Conservation (phyloP, 2,797 vertebrate genomes). For the Enteromius fasciolatus region DNA sequence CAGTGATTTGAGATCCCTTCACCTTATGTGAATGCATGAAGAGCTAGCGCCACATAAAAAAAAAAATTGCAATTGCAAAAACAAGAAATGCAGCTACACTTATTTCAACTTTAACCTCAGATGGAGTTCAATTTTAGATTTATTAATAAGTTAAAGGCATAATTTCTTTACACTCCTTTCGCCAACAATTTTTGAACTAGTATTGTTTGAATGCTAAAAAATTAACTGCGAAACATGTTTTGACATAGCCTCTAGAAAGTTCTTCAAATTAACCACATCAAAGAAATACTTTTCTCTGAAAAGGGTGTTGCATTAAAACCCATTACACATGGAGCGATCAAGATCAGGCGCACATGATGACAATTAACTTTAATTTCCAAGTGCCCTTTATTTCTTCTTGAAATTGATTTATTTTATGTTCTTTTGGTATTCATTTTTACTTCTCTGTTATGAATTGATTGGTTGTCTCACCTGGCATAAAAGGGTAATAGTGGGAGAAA, state of each 20-base stretch:
- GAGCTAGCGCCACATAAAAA: background rate
- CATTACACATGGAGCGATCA: background rate
- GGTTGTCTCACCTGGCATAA: background rate
- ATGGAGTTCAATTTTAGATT: background rate
- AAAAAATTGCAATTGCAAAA: too few relatives aligned
- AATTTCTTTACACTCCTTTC: background rate
- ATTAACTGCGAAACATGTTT: background rate
- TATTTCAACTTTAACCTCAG: background rate
- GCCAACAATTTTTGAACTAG: background rate
- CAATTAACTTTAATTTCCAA: background rate
- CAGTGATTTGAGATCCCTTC: conserved; percentile 45
- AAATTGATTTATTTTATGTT: conserved; percentile 8
- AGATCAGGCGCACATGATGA: background rate
- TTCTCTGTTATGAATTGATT: conserved; percentile 53
- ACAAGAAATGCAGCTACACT: background rate
- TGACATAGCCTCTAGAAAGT: background rate
- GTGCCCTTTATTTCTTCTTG: background rate
- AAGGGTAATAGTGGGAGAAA: conserved; percentile 59
- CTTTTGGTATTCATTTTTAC: background rate
- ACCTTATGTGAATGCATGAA: background rate
- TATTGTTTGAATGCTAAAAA: background rate
- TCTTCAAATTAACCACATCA: background rate
- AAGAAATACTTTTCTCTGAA: background rate
- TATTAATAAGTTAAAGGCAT: background rate
- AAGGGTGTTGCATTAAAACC: background rate